Base-by-base conservation (phyloP, 2,113 vertebrate species). In the Stegastes partitus region DNA sequence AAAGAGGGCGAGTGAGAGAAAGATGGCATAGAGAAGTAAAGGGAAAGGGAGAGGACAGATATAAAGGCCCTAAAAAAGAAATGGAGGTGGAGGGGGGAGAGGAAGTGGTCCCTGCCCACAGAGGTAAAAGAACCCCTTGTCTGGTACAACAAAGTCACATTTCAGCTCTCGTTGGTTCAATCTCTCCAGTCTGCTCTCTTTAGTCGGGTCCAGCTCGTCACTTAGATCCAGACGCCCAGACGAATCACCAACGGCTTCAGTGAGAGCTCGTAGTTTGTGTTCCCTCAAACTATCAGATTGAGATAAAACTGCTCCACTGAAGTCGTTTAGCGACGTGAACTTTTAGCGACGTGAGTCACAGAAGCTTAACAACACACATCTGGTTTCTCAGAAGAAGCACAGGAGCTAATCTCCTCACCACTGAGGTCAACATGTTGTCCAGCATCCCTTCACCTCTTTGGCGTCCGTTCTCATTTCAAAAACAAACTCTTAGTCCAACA, bases 101-200 rank as follows among this genome's bases (percentile, higher is more conserved):
- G 86, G 84, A 85, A 84, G 64, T 74, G 75, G 85, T 74, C 85
- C 82, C 71, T 39, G 59, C 68, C 54, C 87, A 74, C 26, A 19
- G 84, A 85, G 84, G 89, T 91, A 85, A 91, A 92, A 91, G 89
- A 82, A 79, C 16, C 51, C 81, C 87, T 91, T 92, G 90, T 93
- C 64, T 86, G 26, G 62, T 83, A 74, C 67, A 85, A 91, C 89
- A 91, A 87, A 90, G 89, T 86, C 81, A 78, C 83, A 83, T 77
- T 91, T 91, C 77, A 92, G 76, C 79, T 83, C 62, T 64, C 39
- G 82, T 73, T 74, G 70, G 64, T 83, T 72, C 66, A n/a, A n/a
- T n/a, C n/a, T n/a, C n/a, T n/a, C n/a, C n/a, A n/a, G n/a, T 91
- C 77, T 91, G 76, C 79, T 83, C 62, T 42, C 42, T 83, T 73